Conservation (phyloP, 2,888 invertebrate species). For the Volucella inflata region DNA sequence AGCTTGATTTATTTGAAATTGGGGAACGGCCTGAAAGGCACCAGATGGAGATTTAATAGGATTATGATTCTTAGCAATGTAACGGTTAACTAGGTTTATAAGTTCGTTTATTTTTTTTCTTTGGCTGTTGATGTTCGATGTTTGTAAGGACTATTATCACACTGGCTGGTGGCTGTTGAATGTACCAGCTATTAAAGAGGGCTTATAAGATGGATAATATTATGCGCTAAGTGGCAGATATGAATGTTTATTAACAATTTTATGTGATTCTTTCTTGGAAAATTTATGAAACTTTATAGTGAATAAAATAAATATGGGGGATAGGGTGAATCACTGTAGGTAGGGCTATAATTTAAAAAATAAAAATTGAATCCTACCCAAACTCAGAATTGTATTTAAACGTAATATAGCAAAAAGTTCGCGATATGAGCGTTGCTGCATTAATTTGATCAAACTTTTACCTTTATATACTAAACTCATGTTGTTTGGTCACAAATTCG, state of each 20-base stretch:
- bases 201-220: constrained; percentile 31
- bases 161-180: constrained; percentile 60
- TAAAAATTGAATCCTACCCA: no score
- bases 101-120: constrained; percentile 36
- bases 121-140: constrained; percentile 13
- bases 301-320: not conserved
- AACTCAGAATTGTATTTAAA: no score
- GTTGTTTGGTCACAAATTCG: no score
- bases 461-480: no score
- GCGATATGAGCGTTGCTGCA: no score
- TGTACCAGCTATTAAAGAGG: constrained; percentile 49
- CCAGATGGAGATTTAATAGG: constrained; percentile 76
- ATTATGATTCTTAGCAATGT: constrained; percentile 75
- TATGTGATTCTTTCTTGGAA: constrained; percentile 1
- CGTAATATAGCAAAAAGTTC: no score
- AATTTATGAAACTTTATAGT: constrained; percentile 21
- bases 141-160: constrained; percentile 61
- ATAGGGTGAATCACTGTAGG: no score
- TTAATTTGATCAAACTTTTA: no score
- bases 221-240: constrained; percentile 27
- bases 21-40: constrained; percentile 73
- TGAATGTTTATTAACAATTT: constrained; percentile 29
- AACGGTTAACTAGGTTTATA: constrained; percentile 72
- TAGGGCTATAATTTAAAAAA: no score
- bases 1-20: constrained; percentile 70